Evolutionary conservation across 2,113 vertebrate species (phyloP).

Genomic region (Planiliza haematocheilus): DNA sequence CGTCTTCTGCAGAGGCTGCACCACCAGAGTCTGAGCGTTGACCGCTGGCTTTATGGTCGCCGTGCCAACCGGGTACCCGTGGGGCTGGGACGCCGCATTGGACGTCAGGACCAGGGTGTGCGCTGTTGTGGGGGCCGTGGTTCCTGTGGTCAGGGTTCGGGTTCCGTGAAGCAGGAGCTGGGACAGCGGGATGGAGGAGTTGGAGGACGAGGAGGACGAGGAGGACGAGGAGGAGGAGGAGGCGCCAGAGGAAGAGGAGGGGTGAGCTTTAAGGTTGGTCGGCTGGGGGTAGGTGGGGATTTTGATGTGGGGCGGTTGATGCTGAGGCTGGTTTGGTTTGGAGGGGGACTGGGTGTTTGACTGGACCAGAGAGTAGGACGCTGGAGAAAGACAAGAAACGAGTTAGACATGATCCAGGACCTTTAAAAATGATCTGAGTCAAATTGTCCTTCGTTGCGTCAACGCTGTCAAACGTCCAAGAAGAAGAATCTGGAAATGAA

Average conservation of each 20-base stretch:
- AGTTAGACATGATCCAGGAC: too few relatives aligned
- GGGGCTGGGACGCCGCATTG: slow-evolving; percentile 66
- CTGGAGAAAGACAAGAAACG: slow-evolving; percentile 61
- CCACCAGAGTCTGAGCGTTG: slow-evolving; percentile 92
- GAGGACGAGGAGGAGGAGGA: slow-evolving; percentile 27
- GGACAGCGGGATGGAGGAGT: slow-evolving; percentile 86
- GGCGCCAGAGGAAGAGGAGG: slow-evolving; percentile 49
- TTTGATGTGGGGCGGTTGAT: slow-evolving; percentile 83
- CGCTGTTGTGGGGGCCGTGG: slow-evolving; percentile 65
- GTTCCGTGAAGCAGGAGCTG: slow-evolving; percentile 93
- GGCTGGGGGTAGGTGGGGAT: slow-evolving; percentile 83
- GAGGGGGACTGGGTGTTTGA: slow-evolving; percentile 76
- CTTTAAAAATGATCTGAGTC: too few relatives aligned
- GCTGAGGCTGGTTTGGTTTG: slow-evolving; percentile 85
- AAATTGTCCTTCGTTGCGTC: too few relatives aligned
- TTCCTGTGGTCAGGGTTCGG: slow-evolving; percentile 74
- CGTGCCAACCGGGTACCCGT: slow-evolving; percentile 85
- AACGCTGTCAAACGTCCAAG: too few relatives aligned
- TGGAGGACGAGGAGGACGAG: slow-evolving; percentile 79
- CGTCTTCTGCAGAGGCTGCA: slow-evolving; percentile 91
- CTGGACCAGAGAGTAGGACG: slow-evolving; percentile 88
- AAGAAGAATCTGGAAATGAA: too few relatives aligned
- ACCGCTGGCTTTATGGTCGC: slow-evolving; percentile 85
- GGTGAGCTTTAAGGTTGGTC: slow-evolving; percentile 79
- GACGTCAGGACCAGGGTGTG: slow-evolving; percentile 82